Evolutionary conservation across 2,113 vertebrate genomes (phyloP), one percentile per base, ranked within the genome.

Genomic region (Etheostoma cragini): DNA sequence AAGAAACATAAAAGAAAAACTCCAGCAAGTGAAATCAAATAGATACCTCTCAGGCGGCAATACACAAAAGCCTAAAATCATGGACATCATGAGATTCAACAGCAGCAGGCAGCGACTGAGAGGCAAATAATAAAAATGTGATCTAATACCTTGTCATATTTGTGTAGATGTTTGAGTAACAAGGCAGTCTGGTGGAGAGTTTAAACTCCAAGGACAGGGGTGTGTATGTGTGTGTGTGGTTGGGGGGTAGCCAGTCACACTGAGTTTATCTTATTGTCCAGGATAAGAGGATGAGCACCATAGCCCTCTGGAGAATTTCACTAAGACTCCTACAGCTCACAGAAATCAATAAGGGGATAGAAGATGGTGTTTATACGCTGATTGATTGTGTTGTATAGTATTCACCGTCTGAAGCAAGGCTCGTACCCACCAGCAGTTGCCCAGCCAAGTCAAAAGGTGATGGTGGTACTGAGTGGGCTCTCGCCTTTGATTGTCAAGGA

Each of bases 231-330:
- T 1, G n/a, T n/a, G n/a, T n/a, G n/a, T n/a, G n/a, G n/a, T n/a
- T n/a, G 38, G 60, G 63, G 77, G 76, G 91, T 91, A 92, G 78
- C 80, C 84, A 84, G 89, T 91, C 90, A 88, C 89, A 88, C 80
- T 80, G 82, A 89, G 88, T 87, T 88, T 87, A 92, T 91, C 89
- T 87, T 87, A 91, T 92, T 92, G 92, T 91, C 89, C 91, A 67
- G 88, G 91, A 90, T 93, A 91, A 91, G 85, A 92, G 89, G 91
- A 91, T 87, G 87, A 89, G 86, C 78, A 42, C 63, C 80, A 63
- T 30, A 33, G 85, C 66, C 72, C 89, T 89, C 84, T 79, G 76
- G 88, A 84, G 89, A 92, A 82, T 90, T 87, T 89, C 26, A 80
- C 89, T 81, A 88, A 84, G 85, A 72, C 57, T 78, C 86, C 76